Evolutionary conservation across 2,797 vertebrate species (phyloP), one percentile per base, ranked within the genome.

Genomic region (Takifugu rubripes): DNA sequence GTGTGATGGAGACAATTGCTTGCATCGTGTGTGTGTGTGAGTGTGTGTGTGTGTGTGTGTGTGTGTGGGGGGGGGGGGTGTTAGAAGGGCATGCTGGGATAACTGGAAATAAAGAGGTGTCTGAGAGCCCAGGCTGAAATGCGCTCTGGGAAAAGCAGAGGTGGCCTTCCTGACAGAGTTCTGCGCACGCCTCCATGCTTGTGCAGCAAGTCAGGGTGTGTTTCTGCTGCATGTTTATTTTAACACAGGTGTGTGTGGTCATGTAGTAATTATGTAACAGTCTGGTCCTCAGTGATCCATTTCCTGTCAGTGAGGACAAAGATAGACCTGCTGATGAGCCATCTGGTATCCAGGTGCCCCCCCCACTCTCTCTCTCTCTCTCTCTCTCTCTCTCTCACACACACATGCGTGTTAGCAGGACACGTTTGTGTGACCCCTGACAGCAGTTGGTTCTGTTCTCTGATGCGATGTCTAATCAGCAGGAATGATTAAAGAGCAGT

Each of bases 241-340:
- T 60, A 43, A 59, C 42, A 70, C 33, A 33, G 17, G 33, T 54
- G 36, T 54, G 25, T 81, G 73, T 66, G 75, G 53, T 53, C 60
- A 25, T 68, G 64, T 56, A 64, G 68, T 77, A 84, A 86, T 81
- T 82, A 70, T 74, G 79, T 68, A 79, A 75, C 74, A 75, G 62
- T 81, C 58, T 81, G 81, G 66, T 62, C 77, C 75, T 75, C 78
- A 73, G 82, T 50, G 60, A 85, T 86, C 76, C 68, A 81, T 83
- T 86, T 86, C 83, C 85, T 87, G 82, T 79, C 76, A 73, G 64
- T 17, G 76, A 68, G 74, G 83, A 81, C 75, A 76, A 75, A 84
- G 59, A 64, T 65, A 77, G 75, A 82, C 81, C 80, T 79, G 81
- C 84, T 77, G 87, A 83, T 75, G 78, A 69, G 79, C 87, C 84